Percentiles rank a stretch among this genome's conserved stretches.
phyloP scores from a whole-genome alignment of 2,113 vertebrate genomes.

The Micronycteris hirsuta region DNA sequence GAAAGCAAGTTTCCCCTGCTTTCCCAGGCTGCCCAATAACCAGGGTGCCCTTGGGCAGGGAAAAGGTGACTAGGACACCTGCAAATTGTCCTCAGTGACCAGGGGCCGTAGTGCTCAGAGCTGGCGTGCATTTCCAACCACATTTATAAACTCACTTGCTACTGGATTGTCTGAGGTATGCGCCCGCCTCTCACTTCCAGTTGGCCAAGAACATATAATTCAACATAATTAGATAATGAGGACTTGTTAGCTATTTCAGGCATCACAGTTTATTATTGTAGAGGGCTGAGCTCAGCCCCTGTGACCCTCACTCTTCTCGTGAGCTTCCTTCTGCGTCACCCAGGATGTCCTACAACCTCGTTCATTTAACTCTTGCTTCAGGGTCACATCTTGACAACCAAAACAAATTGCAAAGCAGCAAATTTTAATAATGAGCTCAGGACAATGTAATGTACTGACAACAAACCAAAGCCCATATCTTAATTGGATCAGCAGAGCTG shows the following conservation, averaged over 20 bases:
- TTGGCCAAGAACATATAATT: neutral
- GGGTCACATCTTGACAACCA: neutral
- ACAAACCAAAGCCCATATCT: neutral
- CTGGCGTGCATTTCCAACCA: neutral
- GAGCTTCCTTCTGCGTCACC: neutral
- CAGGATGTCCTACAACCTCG: neutral
- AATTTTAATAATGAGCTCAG: neutral
- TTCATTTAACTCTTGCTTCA: neutral
- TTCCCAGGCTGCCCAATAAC: neutral
- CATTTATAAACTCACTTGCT: neutral
- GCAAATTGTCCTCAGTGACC: neutral
- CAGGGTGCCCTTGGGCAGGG: neutral
- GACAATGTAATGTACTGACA: neutral
- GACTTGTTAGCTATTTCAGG: neutral
- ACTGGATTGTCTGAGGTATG: neutral
- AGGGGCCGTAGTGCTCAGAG: fast-evolving
- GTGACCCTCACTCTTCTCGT: neutral
- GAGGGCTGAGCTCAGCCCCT: neutral
- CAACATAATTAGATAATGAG: neutral
- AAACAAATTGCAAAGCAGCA: neutral
- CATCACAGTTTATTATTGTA: neutral
- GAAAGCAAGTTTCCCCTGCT: neutral
- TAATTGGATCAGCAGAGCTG: neutral
- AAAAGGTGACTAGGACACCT: neutral
- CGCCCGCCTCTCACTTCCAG: neutral